Base-by-base conservation (phyloP, 2,888 invertebrate species). In the Dorcus hopei region DNA sequence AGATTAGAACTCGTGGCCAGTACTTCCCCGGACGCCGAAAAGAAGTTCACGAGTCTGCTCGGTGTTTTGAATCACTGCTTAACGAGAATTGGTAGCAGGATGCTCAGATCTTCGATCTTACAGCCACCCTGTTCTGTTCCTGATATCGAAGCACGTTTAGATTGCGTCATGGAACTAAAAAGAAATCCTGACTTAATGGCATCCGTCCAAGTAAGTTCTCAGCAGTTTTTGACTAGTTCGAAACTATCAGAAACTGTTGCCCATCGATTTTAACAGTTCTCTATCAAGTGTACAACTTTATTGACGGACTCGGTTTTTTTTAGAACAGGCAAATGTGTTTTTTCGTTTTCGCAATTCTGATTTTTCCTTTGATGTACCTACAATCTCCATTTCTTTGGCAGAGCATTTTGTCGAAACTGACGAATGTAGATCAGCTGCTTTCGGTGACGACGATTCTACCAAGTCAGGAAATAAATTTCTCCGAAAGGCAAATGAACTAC, bases 371-470 rank as follows among this genome's bases (percentile, higher is more conserved):
- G 41, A 3, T 19, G 2, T 19, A 14, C 14, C 14, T 14, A 19
- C 19, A 19, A 19, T 19, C 19, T 11, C 9, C 48, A 19, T 63
- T 52, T 58, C 54, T 42, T 58, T 74, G 76, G 26, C 68, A 88
- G 87, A 82, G 82, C 56, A 80, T 85, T 3, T 75, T 91, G 47
- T 82, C 84, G 61, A 86, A 88, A 68, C 81, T 95, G 58, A 79
- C 84, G 2, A 91, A 92, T 63, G 83, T 93, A n/a, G 94, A 95
- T 69, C 87, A 87, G 70, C 81, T 95, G 14, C 79, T 95, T 11
- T 81, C 87, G 3, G 80, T 83, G 70, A 83, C 82, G 74, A 83
- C 79, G 40, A 75, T 83, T 50, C 72, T 81, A 8, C 80, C 82
- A 0, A 79, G 81, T 42, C 74, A 70, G 54, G 80, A 80, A 4